A percentile compares a stretch with the other conserved stretches of the same genome.
These are phyloP conservation scores for Ochropleura plecta DNA, from an alignment of 2,888 invertebrate genomes.

Conservation along the genomic window DNA sequence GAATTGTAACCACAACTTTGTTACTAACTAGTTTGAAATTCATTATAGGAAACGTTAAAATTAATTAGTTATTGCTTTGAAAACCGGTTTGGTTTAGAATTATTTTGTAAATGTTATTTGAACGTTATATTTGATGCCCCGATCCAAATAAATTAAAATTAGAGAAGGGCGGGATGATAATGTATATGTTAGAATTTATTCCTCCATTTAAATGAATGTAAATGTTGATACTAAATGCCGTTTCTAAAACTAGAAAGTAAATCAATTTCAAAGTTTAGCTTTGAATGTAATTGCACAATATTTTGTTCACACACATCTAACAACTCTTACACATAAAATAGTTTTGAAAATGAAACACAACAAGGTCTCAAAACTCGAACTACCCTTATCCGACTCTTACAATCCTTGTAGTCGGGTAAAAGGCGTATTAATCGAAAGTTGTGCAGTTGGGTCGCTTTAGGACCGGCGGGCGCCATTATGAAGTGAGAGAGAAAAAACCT, in stretches of 20 bases:
- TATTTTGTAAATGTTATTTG: not conserved
- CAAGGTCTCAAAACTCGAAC: slow-evolving; percentile 4
- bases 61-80: not conserved
- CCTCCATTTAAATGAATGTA: not conserved
- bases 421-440: slow-evolving; percentile 52
- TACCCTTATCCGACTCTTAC: slow-evolving; percentile 14
- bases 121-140: not conserved
- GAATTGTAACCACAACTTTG: slow-evolving; percentile 23
- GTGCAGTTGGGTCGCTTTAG: slow-evolving; percentile 44
- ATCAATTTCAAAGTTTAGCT: not conserved
- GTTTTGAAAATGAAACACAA: slow-evolving; percentile 3
- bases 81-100: not conserved
- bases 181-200: not conserved
- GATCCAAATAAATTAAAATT: not conserved
- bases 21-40: not conserved
- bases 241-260: not conserved
- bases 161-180: not conserved
- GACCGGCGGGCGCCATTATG: slow-evolving; percentile 37
- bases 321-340: not conserved
- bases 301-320: not conserved
- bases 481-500: slow-evolving; percentile 39
- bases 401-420: slow-evolving; percentile 22
- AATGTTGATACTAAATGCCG: not conserved
- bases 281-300: not conserved
- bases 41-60: slow-evolving; percentile 4